Evolutionary conservation across 1,140 invertebrate genomes (phyloP), one percentile per base, ranked within the genome.

Genomic region (Penaeus vannamei): DNA sequence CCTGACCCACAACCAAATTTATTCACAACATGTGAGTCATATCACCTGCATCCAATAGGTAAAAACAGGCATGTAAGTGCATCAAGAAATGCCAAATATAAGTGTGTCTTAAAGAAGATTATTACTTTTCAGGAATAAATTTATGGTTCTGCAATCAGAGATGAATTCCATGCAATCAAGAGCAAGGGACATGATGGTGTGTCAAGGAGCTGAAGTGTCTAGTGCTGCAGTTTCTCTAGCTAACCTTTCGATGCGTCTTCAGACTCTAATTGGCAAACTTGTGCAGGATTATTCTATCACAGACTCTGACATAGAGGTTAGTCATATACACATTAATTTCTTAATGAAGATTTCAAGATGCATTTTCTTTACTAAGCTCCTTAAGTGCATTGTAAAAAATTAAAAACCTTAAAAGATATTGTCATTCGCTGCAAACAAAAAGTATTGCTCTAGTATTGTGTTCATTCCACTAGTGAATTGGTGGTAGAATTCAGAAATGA

Each of bases 181-280:
- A 91, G 94, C 94, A 53, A 93, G 95, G 77, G 95, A 96, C 90
- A 92, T 96, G 22, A 93, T 96, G 61, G 93, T 96, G 77, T 94
- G 95, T 84, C 95, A 96, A 93, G 96, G 95, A 84, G 95, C 95
- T 59, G 94, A 95, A 3, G 95, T 96, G 46, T 96, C 95, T 0
- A 95, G 95, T 42, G 95, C 95, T 20, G 94, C 96, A 14, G 95
- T 96, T 12, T 95, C 96, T 12, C 93, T 97, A 5, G 95, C 96
- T 69, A 95, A 95, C 42, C 93, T 97, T 12, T 94, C 95, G 29
- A 94, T 94, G 0, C 94, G 96, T 90, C 94, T 97, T 66, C 95
- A 96, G n/a, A 81, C 86, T n/a, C 76, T 91, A 17, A 91, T 89
- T 26, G 87, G 60, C 23, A 84, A 87, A 32, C 85, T 91, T 32